Evolutionary conservation across 2,888 invertebrate genomes (phyloP).

Genomic region (Eupithecia subfuscata): DNA sequence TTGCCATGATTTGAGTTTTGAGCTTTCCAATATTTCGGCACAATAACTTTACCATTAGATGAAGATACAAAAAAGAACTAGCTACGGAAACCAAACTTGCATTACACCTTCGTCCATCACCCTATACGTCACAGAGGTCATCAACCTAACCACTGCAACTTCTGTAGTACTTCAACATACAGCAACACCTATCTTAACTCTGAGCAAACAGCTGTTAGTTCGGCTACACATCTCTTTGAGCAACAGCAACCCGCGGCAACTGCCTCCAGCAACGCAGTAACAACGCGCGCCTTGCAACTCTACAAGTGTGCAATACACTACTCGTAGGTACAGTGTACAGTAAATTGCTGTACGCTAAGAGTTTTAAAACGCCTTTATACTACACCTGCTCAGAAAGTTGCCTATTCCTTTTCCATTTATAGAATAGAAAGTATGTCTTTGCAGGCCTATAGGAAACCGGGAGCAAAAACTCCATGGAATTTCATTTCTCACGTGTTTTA

Average conservation of each 20-base stretch:
- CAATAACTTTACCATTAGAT: no score
- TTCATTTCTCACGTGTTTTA: no score
- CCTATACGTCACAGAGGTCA: not conserved
- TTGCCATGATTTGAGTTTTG: no score
- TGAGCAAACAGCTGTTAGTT: slow-evolving; percentile 3
- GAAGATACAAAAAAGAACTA: no score
- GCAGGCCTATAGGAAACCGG: no score
- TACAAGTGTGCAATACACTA: not conserved
- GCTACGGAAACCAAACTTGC: not conserved
- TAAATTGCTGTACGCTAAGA: not conserved
- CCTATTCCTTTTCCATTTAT: no score
- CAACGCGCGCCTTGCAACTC: not conserved
- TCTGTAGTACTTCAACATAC: not conserved
- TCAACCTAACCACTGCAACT: not conserved
- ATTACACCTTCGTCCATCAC: not conserved
- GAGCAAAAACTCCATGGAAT: no score
- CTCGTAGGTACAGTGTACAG: not conserved
- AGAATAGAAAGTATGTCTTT: no score
- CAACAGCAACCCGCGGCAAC: slow-evolving; percentile 4
- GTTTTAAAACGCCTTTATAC: not conserved
- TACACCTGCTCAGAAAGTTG: no score
- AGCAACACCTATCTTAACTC: not conserved
- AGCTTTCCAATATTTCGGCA: no score
- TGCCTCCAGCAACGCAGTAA: not conserved
- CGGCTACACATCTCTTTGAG: slow-evolving; percentile 1